These are phyloP conservation scores for Thamnaconus septentrionalis DNA, from an alignment of 2,113 vertebrate species.

Conservation along the genomic window DNA sequence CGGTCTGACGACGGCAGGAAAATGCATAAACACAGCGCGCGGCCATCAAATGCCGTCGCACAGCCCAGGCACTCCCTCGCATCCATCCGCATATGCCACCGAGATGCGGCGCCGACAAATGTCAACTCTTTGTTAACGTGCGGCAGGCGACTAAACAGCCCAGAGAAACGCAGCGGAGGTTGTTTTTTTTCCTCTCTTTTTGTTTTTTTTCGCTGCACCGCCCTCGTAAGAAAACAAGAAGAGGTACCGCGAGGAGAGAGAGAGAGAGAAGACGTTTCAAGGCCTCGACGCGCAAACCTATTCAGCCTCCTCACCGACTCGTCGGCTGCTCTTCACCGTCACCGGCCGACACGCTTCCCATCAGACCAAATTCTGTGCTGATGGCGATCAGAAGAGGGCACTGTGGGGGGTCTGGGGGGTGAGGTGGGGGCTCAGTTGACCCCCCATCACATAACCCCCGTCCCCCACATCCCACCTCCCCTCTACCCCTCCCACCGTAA, in stretches of 20 bases:
- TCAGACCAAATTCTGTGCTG: conserved; percentile 38
- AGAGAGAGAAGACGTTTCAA: conserved; percentile 18
- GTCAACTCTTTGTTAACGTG: too few relatives aligned
- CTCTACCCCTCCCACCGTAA: conserved; percentile 44
- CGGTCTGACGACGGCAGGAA: conserved; percentile 19
- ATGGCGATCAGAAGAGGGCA: conserved; percentile 50
- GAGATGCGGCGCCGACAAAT: too few relatives aligned
- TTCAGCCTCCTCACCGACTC: background rate
- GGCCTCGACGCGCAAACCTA: background rate
- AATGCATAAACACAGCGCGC: conserved; percentile 26
- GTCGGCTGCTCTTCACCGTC: conserved; percentile 18
- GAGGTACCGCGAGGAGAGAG: background rate
- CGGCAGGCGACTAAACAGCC: too few relatives aligned
- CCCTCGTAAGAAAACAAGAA: too few relatives aligned
- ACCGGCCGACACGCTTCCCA: background rate
- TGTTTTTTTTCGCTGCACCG: too few relatives aligned
- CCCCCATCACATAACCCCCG: conserved; percentile 24
- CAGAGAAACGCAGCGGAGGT: too few relatives aligned
- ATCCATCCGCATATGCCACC: too few relatives aligned
- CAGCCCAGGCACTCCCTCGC: conserved; percentile 2
- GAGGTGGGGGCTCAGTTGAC: too few relatives aligned
- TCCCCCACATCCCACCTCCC: conserved; percentile 4
- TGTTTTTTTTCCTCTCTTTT: too few relatives aligned
- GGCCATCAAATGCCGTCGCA: background rate
- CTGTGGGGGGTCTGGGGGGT: too few relatives aligned